These are phyloP conservation scores for Galbula dea DNA, from an alignment of 2,113 vertebrate genomes.

Conservation along the genomic window DNA sequence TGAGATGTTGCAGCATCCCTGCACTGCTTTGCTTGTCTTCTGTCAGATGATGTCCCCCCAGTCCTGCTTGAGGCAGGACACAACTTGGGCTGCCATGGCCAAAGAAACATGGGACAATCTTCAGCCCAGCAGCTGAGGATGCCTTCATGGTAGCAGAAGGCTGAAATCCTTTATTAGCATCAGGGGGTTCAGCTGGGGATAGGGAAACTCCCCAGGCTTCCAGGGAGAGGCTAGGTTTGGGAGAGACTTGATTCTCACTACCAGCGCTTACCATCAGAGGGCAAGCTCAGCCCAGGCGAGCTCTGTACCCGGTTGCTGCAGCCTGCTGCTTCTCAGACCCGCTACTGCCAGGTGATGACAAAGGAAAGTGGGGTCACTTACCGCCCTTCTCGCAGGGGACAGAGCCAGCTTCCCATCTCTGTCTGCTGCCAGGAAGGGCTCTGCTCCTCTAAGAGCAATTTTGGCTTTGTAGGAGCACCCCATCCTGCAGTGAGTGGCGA, in stretches of 20 bases:
- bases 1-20: not conserved
- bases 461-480: not conserved
- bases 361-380: not conserved
- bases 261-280: conserved; percentile 68
- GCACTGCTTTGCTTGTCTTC: not conserved
- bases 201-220: not conserved
- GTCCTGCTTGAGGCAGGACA: not conserved
- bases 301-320: not conserved
- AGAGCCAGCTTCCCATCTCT: not conserved
- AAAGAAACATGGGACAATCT: not conserved
- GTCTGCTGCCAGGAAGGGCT: not conserved
- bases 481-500: not conserved
- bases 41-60: not conserved
- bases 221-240: not conserved
- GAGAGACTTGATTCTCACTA: not conserved
- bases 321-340: not conserved
- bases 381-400: not conserved
- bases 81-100: not conserved
- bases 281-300: conserved; percentile 63
- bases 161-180: not conserved
- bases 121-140: not conserved
- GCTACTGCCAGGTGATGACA: not conserved
- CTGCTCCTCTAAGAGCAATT: not conserved
- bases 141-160: not conserved
- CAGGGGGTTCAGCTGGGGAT: too few relatives aligned